A percentile compares a stretch with the other conserved stretches of the same genome.
phyloP scores from a whole-genome alignment of 2,113 vertebrate genomes.

The Petromus typicus region DNA sequence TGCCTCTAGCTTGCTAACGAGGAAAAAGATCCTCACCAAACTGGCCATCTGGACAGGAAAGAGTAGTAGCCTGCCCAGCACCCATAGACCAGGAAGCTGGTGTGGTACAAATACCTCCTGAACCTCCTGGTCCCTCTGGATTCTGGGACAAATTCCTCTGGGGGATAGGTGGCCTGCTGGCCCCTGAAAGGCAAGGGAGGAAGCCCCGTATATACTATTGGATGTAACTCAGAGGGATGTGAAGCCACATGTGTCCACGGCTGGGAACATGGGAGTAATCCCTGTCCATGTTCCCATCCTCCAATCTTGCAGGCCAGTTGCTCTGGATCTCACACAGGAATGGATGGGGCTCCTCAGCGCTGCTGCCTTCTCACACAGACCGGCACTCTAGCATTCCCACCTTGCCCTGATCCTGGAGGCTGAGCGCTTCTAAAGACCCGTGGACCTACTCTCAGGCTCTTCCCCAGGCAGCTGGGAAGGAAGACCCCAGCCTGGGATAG shows the following conservation, averaged over 20 bases:
- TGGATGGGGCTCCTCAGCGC: background rate
- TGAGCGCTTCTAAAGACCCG: background rate
- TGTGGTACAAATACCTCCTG: slow-evolving; percentile 37
- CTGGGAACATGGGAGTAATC: background rate
- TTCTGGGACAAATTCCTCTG: slow-evolving; percentile 42
- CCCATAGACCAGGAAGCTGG: background rate
- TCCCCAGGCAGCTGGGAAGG: background rate
- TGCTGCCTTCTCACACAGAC: slow-evolving; percentile 24
- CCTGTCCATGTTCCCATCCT: slow-evolving; percentile 53
- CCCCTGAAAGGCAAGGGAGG: slow-evolving; percentile 48
- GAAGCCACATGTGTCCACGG: slow-evolving; percentile 31
- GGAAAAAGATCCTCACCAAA: background rate
- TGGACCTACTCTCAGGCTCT: background rate
- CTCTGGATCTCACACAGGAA: slow-evolving; percentile 42
- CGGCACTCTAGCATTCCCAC: background rate
- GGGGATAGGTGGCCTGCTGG: slow-evolving; percentile 37
- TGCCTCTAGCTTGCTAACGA: background rate
- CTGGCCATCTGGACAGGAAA: slow-evolving; percentile 7
- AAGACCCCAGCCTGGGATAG: slow-evolving; percentile 63
- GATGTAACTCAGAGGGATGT: background rate
- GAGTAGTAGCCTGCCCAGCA: background rate
- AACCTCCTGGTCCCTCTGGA: background rate
- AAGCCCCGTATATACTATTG: slow-evolving; percentile 12
- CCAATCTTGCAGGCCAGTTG: slow-evolving; percentile 72
- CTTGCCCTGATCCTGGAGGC: background rate